Conservation (phyloP, 2,113 vertebrate species). For the rabbit (Oryctolagus cuniculus) region mOryCun1.1 NC_091448.1:41021001-41021500, state of each 20-base stretch:
- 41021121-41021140: background rate
- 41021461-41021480: conserved; percentile 28
- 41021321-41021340: background rate
- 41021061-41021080: background rate
- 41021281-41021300: background rate
- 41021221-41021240: background rate
- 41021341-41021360: background rate
- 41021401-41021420: background rate
- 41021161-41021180: background rate
- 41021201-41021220: too few relatives aligned
- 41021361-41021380: background rate
- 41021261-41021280: background rate
- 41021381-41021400: background rate
- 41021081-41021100: background rate
- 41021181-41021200: background rate
- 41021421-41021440: conserved; percentile 53
- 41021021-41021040: background rate
- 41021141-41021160: background rate
- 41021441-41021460: conserved; percentile 64
- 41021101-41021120: background rate
- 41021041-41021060: background rate
- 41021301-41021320: background rate
- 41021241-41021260: background rate
- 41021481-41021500: conserved; percentile 62
- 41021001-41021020: background rate